Evolutionary conservation across 2,113 vertebrate species (phyloP), one percentile per base, ranked within the genome.

Genomic region (Mobula birostris): DNA sequence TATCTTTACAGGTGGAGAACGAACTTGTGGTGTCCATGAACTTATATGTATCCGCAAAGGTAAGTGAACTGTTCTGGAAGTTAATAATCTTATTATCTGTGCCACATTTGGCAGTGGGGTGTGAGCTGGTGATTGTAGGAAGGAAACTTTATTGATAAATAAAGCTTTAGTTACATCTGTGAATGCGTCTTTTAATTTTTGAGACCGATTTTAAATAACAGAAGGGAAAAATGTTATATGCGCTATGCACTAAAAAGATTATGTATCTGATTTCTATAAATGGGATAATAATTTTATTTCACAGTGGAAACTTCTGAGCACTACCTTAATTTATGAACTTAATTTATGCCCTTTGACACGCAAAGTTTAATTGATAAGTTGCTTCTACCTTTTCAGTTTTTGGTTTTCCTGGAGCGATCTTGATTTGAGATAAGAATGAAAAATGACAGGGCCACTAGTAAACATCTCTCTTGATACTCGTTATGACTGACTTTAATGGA

Each of bases 21-120:
- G 98, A 96, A 98, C 98, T 95, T 99, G 99, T 95, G 99, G 99
- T 97, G 98, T 99, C 94, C 98, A 99, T 96, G 99, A 99, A 96
- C 97, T 99, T 95, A 98, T 99, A 97, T 99, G 99, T 97, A 97
- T 99, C 96, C 97, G 99, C 95, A 99, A 99, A 99, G 99, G 99
- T 99, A 98, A 96, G 96, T 83, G 90, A 74, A 80, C 14, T 61
- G 77, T 58, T n/a, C 21, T 19, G 19, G 24, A 63, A n/a, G 17
- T 80, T 93, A 5, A 48, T 5, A 29, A 56, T 7, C 12, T 76
- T 93, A 56, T 48, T 27, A 68, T 85, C 56, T 27, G 7, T 61
- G 32, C 27, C 6, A 29, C 0, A 21, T 74, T 74, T 74, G 5
- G 72, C 19, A 74, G 15, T 74, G 72, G 15, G 70, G 1, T 72